Conservation (phyloP, 2,113 vertebrate species). For the Phyllostomus discolor region DNA sequence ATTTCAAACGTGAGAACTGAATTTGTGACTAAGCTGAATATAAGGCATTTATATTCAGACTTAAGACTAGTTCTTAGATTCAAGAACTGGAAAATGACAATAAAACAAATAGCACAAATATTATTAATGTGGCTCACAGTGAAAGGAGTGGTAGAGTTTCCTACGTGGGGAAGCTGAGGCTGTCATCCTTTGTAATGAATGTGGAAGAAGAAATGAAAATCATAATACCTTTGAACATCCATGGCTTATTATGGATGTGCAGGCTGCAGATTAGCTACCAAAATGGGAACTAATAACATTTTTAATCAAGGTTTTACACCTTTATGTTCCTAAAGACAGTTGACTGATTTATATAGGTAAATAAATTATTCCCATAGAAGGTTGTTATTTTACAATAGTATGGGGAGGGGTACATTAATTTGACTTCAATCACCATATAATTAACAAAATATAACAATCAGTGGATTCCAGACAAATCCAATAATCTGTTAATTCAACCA, state of each 20-base stretch:
- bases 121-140: background rate
- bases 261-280: background rate
- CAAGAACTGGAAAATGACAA: background rate
- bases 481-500: background rate
- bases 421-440: background rate
- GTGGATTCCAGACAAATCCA: background rate
- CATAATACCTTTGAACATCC: background rate
- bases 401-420: background rate
- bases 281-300: background rate
- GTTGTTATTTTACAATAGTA: background rate
- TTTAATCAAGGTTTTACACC: background rate
- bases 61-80: background rate
- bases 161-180: background rate
- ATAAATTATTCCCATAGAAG: background rate
- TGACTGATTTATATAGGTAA: background rate
- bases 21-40: background rate
- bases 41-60: background rate
- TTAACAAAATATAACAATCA: background rate
- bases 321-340: background rate
- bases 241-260: background rate
- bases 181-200: background rate
- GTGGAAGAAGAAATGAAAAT: background rate
- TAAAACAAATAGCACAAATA: background rate
- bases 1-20: conserved; percentile 53
- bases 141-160: background rate